Evolutionary conservation across 2,797 vertebrate genomes (phyloP), one percentile per base, ranked within the genome.

Genomic region (Epinephelus awoara): DNA sequence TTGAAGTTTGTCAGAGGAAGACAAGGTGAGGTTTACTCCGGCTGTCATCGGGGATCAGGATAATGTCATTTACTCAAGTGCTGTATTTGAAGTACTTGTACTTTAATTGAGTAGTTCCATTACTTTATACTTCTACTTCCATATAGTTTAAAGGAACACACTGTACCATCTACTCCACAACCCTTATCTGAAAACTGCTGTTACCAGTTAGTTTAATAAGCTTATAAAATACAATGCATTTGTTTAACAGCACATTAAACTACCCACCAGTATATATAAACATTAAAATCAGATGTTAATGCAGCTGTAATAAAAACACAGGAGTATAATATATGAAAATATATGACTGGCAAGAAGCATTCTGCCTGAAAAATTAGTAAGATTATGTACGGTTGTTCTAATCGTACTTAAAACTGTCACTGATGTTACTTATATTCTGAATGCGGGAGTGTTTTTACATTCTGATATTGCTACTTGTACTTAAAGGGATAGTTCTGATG

Each of bases 1-100:
- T 84, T 82, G n/a, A 73, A 51, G 79, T 49, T 63, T 73, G 66
- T 54, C 42, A 25, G 4, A 34, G 58, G 64, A 75, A 79, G 67
- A 74, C 54, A 55, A 73, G 78, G 67, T 47, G 27, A 77, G n/a
- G 54, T 59, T 73, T 58, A 42, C 18, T 66, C 25, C 34, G 38
- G 58, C 52, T 67, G 38, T 75, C 62, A 69, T 11, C 55, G 47
- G 64, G 42, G 71, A 84, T 77, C 55, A 29, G 67, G 34, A 46
- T 34, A 2, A 14, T 9, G 56, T 47, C 4, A 55, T 71, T 29
- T 34, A 66, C 27, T 63, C 46, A 65, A 73, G 34, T 64, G 44
- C 56, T 72, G 17, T 21, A 50, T 64, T 12, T 34, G 1, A 61
- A 46, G 57, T 67, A 18, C 47, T 67, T 55, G 58, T 64, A 10